Percentiles rank a stretch among this genome's conserved stretches.
Conservation (phyloP, 2,888 invertebrate species). For the Nycteola revayana region DNA sequence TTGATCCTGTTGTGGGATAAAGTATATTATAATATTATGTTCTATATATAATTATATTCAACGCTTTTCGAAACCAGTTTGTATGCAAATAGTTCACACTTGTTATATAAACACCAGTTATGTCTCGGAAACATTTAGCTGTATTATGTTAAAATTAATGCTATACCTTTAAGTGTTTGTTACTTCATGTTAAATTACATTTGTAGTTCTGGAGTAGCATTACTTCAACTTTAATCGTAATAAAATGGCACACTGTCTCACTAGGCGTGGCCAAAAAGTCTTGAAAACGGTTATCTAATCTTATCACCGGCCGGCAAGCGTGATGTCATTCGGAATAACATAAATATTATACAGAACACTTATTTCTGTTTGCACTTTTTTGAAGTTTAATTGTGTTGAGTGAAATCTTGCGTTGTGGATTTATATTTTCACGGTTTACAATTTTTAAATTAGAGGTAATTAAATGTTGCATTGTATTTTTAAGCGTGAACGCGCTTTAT, state of each 20-base stretch:
- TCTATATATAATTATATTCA: too few species aligned
- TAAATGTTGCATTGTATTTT: too few species aligned
- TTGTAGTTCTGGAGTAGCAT: too few species aligned
- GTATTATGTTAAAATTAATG: conserved; percentile 21
- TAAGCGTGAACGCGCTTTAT: too few species aligned
- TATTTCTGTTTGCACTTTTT: conserved; percentile 15
- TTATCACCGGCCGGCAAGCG: conserved; percentile 45
- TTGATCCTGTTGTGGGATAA: conserved; percentile 27
- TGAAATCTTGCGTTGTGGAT: conserved; percentile 18
- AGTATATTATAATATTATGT: too few species aligned
- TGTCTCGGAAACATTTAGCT: conserved; percentile 16
- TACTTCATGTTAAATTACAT: too few species aligned
- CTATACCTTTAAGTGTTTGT: conserved; percentile 9
- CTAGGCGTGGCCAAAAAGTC: conserved; percentile 51
- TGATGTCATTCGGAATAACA: conserved; percentile 61
- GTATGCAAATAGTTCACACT: conserved; percentile 16
- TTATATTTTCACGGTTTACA: too few species aligned
- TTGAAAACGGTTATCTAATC: conserved; percentile 60
- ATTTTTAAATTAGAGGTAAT: too few species aligned
- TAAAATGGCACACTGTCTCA: conserved; percentile 22
- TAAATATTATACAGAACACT: conserved; percentile 37
- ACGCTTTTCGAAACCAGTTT: conserved; percentile 23
- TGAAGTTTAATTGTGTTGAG: conserved; percentile 38
- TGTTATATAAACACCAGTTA: conserved; percentile 16
- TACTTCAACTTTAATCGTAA: conserved; percentile 9